These are phyloP conservation scores for Patiria pectinifera DNA, from an alignment of 53 echinoderm and acorn worm species.

Conservation along the genomic window DNA sequence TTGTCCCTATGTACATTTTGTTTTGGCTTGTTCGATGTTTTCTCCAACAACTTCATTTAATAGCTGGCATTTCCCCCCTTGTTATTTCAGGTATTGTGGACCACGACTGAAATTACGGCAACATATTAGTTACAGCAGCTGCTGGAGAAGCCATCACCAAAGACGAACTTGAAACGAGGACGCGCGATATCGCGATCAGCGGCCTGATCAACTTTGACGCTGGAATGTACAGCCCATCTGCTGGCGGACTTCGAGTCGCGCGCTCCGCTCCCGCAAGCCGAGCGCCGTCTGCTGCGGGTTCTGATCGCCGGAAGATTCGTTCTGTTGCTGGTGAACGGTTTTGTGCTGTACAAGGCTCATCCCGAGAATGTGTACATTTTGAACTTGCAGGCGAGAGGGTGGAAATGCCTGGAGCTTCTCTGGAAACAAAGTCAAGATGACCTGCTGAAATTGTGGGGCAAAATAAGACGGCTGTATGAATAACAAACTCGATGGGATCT, in stretches of 20 bases:
- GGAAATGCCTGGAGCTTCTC: conserved; percentile 32
- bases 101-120: too few relatives aligned
- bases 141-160: too few relatives aligned
- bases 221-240: conserved; percentile 66
- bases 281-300: conserved; percentile 60
- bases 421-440: conserved; percentile 42
- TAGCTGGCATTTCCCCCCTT: too few relatives aligned
- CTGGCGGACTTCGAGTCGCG: conserved; percentile 70
- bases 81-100: too few relatives aligned
- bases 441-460: background rate
- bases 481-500: background rate
- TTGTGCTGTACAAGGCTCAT: conserved; percentile 12
- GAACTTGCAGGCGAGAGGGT: conserved; percentile 38
- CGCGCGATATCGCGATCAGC: conserved; percentile 26
- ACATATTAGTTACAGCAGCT: too few relatives aligned
- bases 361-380: conserved; percentile 52
- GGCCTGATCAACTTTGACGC: conserved; percentile 85
- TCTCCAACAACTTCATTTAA: too few relatives aligned
- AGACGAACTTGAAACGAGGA: too few relatives aligned
- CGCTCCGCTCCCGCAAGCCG: conserved; percentile 51
- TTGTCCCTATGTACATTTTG: too few relatives aligned
- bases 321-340: conserved; percentile 70
- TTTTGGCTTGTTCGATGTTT: too few relatives aligned
- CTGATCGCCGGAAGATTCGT: conserved; percentile 71
- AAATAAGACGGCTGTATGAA: background rate